phyloP scores from a whole-genome alignment of 2,888 invertebrate genomes.

The Philereme transversata region DNA sequence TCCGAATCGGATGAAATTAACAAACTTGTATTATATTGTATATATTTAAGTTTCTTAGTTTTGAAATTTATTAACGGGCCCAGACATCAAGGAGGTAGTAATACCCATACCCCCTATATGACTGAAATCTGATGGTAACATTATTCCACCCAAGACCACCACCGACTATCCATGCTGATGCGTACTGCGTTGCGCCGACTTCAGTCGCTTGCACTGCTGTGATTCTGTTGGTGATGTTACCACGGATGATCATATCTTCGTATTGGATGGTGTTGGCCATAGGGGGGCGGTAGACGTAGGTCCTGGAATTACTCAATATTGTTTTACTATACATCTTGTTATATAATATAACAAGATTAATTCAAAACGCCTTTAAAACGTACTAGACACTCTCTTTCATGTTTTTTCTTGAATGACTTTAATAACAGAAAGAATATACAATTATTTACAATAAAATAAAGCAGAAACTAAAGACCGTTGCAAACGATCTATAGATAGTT shows the following conservation, averaged over 20 bases:
- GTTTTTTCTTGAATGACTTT: no score
- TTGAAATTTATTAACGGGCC: constrained; percentile 40
- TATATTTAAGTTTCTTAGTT: no score
- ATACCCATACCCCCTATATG: constrained; percentile 61
- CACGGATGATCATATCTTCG: constrained; percentile 62
- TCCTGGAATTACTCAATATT: constrained; percentile 43
- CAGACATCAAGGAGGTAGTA: constrained; percentile 64
- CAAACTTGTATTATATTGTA: no score
- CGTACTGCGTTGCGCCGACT: constrained; percentile 61
- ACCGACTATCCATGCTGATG: constrained; percentile 46
- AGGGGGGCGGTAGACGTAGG: constrained; percentile 48
- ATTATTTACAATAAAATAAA: no score
- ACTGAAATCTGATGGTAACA: constrained; percentile 58
- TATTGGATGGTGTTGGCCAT: constrained; percentile 56
- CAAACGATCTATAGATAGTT: no score
- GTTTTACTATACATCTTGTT: no score
- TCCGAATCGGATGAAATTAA: no score
- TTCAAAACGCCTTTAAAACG: no score
- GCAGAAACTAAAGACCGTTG: no score
- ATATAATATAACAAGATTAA: no score
- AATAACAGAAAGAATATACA: no score
- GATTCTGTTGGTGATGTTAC: constrained; percentile 54
- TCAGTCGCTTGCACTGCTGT: constrained; percentile 57
- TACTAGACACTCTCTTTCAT: no score
- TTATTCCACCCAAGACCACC: constrained; percentile 57